Evolutionary conservation across 2,888 invertebrate species (phyloP).

Genomic region (Trichopoda pennipes): DNA sequence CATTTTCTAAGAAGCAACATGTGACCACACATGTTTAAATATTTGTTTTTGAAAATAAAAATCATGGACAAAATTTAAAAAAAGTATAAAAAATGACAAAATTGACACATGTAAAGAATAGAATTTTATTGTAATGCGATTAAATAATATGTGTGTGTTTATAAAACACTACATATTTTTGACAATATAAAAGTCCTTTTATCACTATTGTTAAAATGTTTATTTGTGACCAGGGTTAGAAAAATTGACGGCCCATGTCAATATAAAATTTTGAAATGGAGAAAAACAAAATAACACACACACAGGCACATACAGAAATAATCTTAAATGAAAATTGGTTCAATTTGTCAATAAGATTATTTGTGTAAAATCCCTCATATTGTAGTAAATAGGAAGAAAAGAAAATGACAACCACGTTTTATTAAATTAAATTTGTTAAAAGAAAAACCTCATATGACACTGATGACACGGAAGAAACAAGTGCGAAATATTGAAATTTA

Average conservation of each 20-base stretch:
- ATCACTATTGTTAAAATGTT: constrained; percentile 50
- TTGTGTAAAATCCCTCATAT: constrained; percentile 53
- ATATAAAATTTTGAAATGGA: constrained; percentile 38
- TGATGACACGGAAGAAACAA: constrained; percentile 18
- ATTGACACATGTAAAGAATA: constrained; percentile 56
- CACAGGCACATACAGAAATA: not conserved
- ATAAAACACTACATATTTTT: constrained; percentile 44
- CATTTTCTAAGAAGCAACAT: constrained; percentile 55
- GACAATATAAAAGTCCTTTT: constrained; percentile 44
- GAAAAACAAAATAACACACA: not conserved
- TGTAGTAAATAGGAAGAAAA: constrained; percentile 31
- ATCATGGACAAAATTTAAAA: constrained; percentile 41
- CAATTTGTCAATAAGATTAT: constrained; percentile 68
- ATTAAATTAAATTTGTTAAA: constrained; percentile 68
- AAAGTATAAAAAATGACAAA: constrained; percentile 31
- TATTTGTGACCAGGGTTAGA: constrained; percentile 62
- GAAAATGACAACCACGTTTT: constrained; percentile 61
- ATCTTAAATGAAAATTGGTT: constrained; percentile 64
- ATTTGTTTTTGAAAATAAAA: constrained; percentile 39
- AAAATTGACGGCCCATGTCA: constrained; percentile 64
- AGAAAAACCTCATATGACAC: constrained; percentile 52
- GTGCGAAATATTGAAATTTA: not conserved
- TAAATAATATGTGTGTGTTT: constrained; percentile 60
- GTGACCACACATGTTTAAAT: constrained; percentile 67
- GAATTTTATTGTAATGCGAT: constrained; percentile 59